phyloP scores from a whole-genome alignment of 1,140 invertebrate species.

The Tenebrio molitor region DNA sequence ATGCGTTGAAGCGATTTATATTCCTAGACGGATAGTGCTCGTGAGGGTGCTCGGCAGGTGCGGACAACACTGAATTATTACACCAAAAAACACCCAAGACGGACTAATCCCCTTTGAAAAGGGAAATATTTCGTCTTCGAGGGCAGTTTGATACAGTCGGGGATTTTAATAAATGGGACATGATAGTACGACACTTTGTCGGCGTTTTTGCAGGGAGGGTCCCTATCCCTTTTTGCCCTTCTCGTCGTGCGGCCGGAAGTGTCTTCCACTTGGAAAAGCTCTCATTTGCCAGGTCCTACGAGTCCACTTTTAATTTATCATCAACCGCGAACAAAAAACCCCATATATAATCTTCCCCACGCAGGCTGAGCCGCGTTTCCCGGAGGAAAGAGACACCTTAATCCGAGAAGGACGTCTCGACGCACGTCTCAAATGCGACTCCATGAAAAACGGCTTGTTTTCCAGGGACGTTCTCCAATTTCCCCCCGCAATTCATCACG shows the following conservation, averaged over 20 bases:
- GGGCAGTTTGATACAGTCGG: too few relatives aligned
- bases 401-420: constrained; percentile 5
- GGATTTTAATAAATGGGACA: too few relatives aligned
- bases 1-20: constrained; percentile 28
- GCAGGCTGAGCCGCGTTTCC: constrained; percentile 24
- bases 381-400: constrained; percentile 32
- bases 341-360: constrained; percentile 22
- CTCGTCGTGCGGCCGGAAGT: too few relatives aligned
- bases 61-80: constrained; percentile 24
- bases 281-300: not conserved
- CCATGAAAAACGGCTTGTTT: constrained; percentile 34
- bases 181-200: too few relatives aligned
- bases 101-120: too few relatives aligned
- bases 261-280: too few relatives aligned
- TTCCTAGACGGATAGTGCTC: constrained; percentile 19
- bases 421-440: constrained; percentile 30
- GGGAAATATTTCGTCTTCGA: too few relatives aligned
- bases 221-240: too few relatives aligned
- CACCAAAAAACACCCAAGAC: constrained; percentile 8
- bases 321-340: constrained; percentile 24
- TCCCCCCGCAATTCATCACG: constrained; percentile 28
- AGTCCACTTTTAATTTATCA: constrained; percentile 37
- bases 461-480: constrained; percentile 25
- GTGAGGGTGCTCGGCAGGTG: constrained; percentile 24
- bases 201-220: too few relatives aligned